Evolutionary conservation across 2,797 vertebrate genomes (phyloP).

Genomic region (Malurus leucopterus): DNA sequence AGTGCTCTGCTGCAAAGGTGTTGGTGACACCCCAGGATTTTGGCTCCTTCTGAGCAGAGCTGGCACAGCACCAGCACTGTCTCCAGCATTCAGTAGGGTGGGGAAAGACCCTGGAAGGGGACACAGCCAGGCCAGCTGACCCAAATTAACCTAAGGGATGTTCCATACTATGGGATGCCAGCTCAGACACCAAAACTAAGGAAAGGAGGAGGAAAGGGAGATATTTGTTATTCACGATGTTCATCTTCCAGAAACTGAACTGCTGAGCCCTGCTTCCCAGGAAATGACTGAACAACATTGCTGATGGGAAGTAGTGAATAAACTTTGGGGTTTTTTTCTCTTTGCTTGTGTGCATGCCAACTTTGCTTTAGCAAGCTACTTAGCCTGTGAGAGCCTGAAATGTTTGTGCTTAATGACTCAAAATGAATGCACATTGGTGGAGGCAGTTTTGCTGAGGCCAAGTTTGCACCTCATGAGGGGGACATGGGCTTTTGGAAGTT

Average conservation of each 20-base stretch:
- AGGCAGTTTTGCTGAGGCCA: not conserved
- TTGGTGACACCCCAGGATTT: not conserved
- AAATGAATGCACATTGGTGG: not conserved
- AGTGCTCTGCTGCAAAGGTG: too few species aligned
- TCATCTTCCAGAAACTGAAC: not conserved
- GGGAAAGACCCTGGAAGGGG: not conserved
- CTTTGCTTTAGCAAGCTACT: not conserved
- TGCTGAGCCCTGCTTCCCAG: not conserved
- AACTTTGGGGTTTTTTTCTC: too few species aligned
- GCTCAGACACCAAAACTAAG: not conserved
- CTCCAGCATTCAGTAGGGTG: too few species aligned
- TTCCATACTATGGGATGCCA: not conserved
- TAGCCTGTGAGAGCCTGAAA: not conserved
- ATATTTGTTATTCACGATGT: not conserved
- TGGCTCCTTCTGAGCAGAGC: not conserved
- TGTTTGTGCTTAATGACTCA: not conserved
- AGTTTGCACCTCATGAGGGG: not conserved
- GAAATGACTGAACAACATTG: not conserved
- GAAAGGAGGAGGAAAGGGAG: not conserved
- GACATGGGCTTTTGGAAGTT: not conserved
- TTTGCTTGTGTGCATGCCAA: fast-evolving
- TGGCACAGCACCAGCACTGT: not conserved
- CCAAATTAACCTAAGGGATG: not conserved
- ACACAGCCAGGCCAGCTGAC: not conserved
- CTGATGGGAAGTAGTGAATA: not conserved